Conservation (phyloP, 2,797 vertebrate species). For the Sus cebifrons region DNA sequence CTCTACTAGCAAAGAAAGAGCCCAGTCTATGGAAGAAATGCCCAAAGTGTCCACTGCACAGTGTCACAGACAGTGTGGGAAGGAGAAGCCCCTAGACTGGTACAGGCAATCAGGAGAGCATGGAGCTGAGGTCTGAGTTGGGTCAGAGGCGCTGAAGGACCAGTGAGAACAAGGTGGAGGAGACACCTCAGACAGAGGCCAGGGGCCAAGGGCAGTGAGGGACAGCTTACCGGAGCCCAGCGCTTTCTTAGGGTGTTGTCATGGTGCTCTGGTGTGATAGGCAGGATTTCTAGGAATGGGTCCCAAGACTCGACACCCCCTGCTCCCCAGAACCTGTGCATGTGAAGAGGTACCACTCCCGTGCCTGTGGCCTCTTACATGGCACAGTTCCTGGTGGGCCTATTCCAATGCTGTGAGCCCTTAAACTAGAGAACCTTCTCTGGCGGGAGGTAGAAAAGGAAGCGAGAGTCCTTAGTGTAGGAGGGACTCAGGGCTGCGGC, state of each 20-base stretch:
- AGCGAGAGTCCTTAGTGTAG: neutral
- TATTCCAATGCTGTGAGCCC: neutral
- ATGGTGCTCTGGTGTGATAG: rapidly evolving
- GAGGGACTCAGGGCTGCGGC: neutral
- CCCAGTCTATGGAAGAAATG: neutral
- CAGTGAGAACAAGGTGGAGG: neutral
- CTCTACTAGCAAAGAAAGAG: neutral
- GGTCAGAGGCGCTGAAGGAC: neutral
- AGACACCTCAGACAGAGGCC: neutral
- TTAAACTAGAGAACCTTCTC: neutral
- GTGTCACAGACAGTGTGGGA: neutral
- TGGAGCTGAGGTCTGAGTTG: neutral
- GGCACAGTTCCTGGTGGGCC: rapidly evolving
- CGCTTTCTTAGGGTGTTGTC: neutral
- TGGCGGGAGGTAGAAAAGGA: neutral
- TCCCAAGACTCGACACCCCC: too few relatives aligned
- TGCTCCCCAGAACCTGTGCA: neutral
- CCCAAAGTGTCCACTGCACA: neutral
- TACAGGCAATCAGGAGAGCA: neutral
- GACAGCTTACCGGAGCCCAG: too few relatives aligned
- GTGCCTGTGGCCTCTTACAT: neutral
- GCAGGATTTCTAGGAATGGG: neutral
- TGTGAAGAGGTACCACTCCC: neutral
- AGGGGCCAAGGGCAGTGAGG: too few relatives aligned
- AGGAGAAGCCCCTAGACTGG: neutral